These are phyloP conservation scores for Pseudochaenichthys georgianus DNA, from an alignment of 2,797 vertebrate species.

Conservation along the genomic window DNA sequence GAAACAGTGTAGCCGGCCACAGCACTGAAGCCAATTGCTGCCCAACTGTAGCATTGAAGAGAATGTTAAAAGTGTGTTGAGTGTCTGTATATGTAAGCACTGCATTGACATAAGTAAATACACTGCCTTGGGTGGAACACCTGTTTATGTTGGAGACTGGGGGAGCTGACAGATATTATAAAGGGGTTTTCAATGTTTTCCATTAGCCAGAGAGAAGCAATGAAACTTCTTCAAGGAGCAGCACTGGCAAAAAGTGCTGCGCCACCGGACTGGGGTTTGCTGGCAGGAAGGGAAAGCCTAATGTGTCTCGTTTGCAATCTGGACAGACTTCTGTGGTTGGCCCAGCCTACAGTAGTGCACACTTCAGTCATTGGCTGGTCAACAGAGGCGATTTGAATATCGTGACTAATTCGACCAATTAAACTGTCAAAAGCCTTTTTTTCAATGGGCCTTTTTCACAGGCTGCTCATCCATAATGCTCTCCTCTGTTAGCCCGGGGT, in stretches of 20 bases:
- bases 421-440: conserved; percentile 79
- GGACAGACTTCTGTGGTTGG: conserved; percentile 71
- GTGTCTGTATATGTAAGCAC: conserved; percentile 81
- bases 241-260: conserved; percentile 57
- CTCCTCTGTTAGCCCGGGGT: conserved; percentile 70
- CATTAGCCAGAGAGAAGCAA: conserved; percentile 78
- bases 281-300: conserved; percentile 72
- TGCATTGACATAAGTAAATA: conserved; percentile 84
- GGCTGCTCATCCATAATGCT: conserved; percentile 81
- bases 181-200: conserved; percentile 78
- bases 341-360: conserved; percentile 66
- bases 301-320: conserved; percentile 78
- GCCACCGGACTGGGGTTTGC: conserved; percentile 61
- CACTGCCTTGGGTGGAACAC: conserved; percentile 78
- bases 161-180: conserved; percentile 80
- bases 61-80: conserved; percentile 82
- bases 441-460: conserved; percentile 71
- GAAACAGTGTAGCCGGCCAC: conserved; percentile 70
- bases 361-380: conserved; percentile 77
- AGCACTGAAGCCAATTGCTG: conserved; percentile 69
- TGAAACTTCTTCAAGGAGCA: conserved; percentile 67
- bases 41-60: conserved; percentile 69
- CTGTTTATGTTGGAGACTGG: conserved; percentile 82
- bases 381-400: conserved; percentile 80
- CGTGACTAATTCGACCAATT: conserved; percentile 83